These are phyloP conservation scores for Tragelaphus eurycerus DNA, from an alignment of 2,797 vertebrate genomes.

Conservation along the genomic window DNA sequence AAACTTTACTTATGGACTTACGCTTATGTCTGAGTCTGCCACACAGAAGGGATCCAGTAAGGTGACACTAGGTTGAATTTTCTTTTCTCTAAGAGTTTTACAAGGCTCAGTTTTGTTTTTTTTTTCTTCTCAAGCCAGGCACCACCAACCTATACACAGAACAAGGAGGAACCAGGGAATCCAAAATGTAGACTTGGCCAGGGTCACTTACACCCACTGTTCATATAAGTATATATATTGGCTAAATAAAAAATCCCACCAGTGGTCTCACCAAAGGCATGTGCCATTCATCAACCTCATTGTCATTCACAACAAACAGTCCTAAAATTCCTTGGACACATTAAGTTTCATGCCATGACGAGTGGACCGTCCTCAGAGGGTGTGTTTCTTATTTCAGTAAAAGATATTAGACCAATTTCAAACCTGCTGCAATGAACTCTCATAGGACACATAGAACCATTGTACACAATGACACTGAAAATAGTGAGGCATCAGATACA, in stretches of 20 bases:
- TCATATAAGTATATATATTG: not conserved
- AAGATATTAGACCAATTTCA: not conserved
- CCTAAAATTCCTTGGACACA: not conserved
- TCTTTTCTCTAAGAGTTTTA: not conserved
- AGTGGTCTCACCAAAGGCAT: not conserved
- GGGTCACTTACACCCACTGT: not conserved
- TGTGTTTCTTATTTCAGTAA: not conserved
- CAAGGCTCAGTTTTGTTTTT: no score
- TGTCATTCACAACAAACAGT: not conserved
- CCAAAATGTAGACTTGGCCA: not conserved
- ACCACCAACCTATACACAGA: not conserved
- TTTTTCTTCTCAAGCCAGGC: not conserved
- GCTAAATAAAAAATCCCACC: not conserved
- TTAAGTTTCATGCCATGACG: not conserved
- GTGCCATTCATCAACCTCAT: not conserved
- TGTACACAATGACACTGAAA: not conserved
- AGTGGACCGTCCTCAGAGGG: not conserved
- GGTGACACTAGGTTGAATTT: not conserved
- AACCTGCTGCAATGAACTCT: not conserved
- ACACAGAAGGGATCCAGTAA: not conserved
- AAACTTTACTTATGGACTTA: not conserved
- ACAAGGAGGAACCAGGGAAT: rapidly evolving
- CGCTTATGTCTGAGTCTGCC: not conserved
- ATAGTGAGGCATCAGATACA: not conserved
- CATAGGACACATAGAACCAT: not conserved